Evolutionary conservation across 2,888 invertebrate species (phyloP).

Genomic region (Hedya salicella): DNA sequence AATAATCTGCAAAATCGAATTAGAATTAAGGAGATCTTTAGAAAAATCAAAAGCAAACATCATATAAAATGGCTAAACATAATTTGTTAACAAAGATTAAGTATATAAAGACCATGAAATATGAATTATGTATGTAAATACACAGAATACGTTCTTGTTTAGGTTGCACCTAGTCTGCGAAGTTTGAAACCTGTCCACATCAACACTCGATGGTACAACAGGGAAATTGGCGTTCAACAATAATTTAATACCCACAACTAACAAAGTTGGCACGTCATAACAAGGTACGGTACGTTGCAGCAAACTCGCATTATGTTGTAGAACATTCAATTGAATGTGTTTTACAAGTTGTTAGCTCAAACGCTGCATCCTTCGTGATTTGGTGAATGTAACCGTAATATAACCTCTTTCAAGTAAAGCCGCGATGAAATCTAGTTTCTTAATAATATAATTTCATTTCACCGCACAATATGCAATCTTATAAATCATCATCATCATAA

Average conservation of each 20-base stretch:
- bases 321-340: conserved; percentile 11
- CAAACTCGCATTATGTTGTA: conserved; percentile 32
- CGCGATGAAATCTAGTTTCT: too few species aligned
- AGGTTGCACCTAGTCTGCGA: conserved; percentile 32
- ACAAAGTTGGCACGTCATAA: conserved; percentile 40
- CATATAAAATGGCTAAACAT: too few species aligned
- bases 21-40: too few species aligned
- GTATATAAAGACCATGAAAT: too few species aligned
- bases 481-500: too few species aligned
- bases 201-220: conserved; percentile 29
- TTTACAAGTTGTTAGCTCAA: not conserved
- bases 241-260: conserved; percentile 40
- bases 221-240: conserved; percentile 40
- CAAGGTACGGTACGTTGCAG: conserved; percentile 30
- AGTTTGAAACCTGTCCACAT: conserved; percentile 37
- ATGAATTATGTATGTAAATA: not conserved
- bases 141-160: conserved; percentile 12
- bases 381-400: not conserved
- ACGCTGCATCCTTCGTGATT: not conserved
- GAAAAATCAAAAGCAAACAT: too few species aligned
- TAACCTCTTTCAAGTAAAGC: too few species aligned
- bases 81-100: too few species aligned
- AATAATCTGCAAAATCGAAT: too few species aligned
- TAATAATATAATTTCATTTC: too few species aligned
- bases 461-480: too few species aligned